Base-by-base conservation (phyloP, 2,888 invertebrate species). In the Andrena flavipes region DNA sequence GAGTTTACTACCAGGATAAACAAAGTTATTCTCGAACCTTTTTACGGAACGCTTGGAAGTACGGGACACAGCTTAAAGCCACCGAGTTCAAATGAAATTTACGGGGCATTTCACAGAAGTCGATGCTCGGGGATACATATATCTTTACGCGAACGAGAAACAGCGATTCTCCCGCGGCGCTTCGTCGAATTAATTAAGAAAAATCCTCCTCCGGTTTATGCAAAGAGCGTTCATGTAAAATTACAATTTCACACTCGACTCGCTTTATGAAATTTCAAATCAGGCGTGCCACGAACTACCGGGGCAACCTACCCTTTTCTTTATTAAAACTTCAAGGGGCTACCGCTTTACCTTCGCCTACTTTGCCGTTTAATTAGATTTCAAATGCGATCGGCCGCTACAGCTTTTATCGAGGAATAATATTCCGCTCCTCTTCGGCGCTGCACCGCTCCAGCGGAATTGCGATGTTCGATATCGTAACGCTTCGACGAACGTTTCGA, bases 251-350 rank as follows among this genome's bases (percentile, higher is more conserved):
- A 48, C 65, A 35, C 65, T 23, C 56, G 42, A 20, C 42, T 59
- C 20, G 56, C 65, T 74, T 65, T 20, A 48, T 59, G 63, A 65
- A 74, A 65, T 48, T 65, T 42, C 65, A 56, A 26, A 65, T 65
- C 33, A 59, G 42, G 6, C 56, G 20, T 42, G 65, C 60, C 59
- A 8, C 30, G 23, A 33, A 20, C 54, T 16, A 68, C 68, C 20
- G n/a, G n/a, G 6, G 7, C 33, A 8, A n/a, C 54, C 65, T 10
- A 8, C n/a, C n/a, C 35, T n/a, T 54, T 42, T 29, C 65, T 42
- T 74, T 74, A 74, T 74, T 74, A 74, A 56, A 74, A 65, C 56
- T 56, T 64, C 56, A 3, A 33, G 56, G n/a, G 23, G 26, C 65
- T 16, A 16, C 48, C 23, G 8, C n/a, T 49, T 64, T 64, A 26